These are phyloP conservation scores for Bombus superbus DNA, from an alignment of 1,140 invertebrate genomes.

Conservation along the genomic window DNA sequence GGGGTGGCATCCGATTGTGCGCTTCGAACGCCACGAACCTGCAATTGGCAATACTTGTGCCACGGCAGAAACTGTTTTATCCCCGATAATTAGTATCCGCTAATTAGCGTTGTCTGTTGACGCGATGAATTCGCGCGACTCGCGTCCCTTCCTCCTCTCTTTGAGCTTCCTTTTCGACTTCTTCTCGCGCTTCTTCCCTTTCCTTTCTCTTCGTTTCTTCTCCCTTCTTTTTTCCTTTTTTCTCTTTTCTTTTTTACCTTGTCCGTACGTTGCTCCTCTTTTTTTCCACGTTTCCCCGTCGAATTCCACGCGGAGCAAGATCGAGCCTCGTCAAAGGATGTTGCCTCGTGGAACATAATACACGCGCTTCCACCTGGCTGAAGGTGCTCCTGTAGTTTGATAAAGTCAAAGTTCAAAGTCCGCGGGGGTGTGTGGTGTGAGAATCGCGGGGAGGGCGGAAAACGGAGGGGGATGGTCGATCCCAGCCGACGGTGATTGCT, in stretches of 20 bases:
- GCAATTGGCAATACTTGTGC: conserved; percentile 34
- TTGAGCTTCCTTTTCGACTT: background rate
- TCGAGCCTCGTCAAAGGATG: conserved; percentile 59
- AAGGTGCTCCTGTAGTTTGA: conserved; percentile 68
- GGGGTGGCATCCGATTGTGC: conserved; percentile 29
- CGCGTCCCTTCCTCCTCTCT: too few relatives aligned
- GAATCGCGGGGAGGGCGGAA: conserved; percentile 54
- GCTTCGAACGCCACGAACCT: background rate
- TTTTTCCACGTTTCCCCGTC: conserved; percentile 2
- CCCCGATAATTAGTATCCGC: conserved; percentile 49
- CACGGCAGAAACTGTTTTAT: conserved; percentile 14
- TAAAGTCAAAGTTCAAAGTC: conserved; percentile 74
- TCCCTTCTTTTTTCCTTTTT: background rate
- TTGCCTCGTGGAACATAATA: conserved; percentile 64
- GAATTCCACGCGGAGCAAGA: conserved; percentile 43
- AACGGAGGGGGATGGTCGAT: conserved; percentile 60
- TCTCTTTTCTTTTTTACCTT: background rate
- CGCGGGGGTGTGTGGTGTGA: conserved; percentile 65
- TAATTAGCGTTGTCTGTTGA: conserved; percentile 49
- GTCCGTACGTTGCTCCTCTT: too few relatives aligned
- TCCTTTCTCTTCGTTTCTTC: background rate
- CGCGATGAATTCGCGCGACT: conserved; percentile 18
- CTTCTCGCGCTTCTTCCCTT: too few relatives aligned
- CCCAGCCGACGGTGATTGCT: conserved; percentile 77
- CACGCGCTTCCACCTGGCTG: conserved; percentile 67